Conservation (phyloP, 2,797 vertebrate genomes). For the Martes flavigula region DNA sequence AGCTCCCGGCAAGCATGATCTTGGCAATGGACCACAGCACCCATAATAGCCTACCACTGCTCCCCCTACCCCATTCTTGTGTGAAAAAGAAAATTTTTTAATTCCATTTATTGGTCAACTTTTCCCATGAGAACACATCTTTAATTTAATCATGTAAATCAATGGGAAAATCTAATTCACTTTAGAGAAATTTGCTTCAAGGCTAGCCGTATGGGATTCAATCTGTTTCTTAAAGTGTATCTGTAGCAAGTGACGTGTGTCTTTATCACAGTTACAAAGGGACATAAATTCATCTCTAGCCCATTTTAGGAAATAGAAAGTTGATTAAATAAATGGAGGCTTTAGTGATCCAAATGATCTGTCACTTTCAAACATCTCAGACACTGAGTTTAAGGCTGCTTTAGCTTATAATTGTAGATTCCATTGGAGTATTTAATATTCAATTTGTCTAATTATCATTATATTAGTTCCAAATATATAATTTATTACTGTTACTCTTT, state of each 20-base stretch:
- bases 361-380: conserved; percentile 62
- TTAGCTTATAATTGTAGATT: conserved; percentile 26
- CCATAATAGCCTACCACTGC: background rate
- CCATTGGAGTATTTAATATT: conserved; percentile 45
- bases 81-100: conserved; percentile 30
- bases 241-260: conserved; percentile 62
- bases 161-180: conserved; percentile 77
- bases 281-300: conserved; percentile 70
- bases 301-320: conserved; percentile 62
- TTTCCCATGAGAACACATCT: conserved; percentile 69
- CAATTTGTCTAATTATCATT: conserved; percentile 51
- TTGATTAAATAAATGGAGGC: conserved; percentile 67
- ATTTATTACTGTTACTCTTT: conserved; percentile 11
- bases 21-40: background rate
- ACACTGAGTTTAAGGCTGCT: conserved; percentile 49
- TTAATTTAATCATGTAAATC: conserved; percentile 78
- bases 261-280: conserved; percentile 70
- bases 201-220: conserved; percentile 62
- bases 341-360: conserved; percentile 36
- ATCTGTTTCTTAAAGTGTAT: conserved; percentile 61
- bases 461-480: conserved; percentile 44
- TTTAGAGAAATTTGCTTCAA: conserved; percentile 68
- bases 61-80: background rate
- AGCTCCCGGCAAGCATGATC: accelerated
- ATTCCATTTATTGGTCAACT: conserved; percentile 74